phyloP scores from a whole-genome alignment of 2,888 invertebrate species.

The Seira ritae region DNA sequence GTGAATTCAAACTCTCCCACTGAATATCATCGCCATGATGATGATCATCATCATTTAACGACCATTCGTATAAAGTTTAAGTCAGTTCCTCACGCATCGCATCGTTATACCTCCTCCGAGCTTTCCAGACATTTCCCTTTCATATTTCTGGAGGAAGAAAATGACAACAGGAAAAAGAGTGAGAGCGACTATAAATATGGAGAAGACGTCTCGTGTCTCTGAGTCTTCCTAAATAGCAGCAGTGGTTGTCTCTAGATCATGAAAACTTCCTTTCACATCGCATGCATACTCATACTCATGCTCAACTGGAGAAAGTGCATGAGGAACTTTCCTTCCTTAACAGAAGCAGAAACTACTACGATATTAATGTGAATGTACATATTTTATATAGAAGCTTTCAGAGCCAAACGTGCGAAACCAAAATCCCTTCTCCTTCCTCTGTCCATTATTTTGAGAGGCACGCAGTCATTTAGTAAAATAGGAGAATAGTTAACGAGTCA shows the following conservation, averaged over 20 bases:
- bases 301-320: too few species aligned
- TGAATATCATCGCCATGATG: constrained; percentile 29
- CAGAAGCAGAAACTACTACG: too few species aligned
- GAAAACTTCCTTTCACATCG: constrained; percentile 39
- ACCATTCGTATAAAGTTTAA: background rate
- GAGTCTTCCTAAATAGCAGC: too few species aligned
- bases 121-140: background rate
- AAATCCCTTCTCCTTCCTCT: constrained; percentile 28
- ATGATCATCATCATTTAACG: background rate
- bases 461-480: constrained; percentile 43
- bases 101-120: background rate
- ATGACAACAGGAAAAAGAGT: constrained; percentile 4
- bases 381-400: background rate
- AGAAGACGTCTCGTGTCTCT: constrained; percentile 41
- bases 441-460: constrained; percentile 25
- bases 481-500: constrained; percentile 23
- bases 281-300: too few species aligned
- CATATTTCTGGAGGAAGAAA: background rate
- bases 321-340: too few species aligned
- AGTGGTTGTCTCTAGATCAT: constrained; percentile 45
- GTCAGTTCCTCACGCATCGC: too few species aligned
- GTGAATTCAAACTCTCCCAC: constrained; percentile 15
- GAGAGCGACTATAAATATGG: constrained; percentile 42
- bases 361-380: background rate
- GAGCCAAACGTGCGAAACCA: constrained; percentile 30